These are phyloP conservation scores for Dione juno DNA, from an alignment of 2,888 invertebrate species.

Conservation along the genomic window DNA sequence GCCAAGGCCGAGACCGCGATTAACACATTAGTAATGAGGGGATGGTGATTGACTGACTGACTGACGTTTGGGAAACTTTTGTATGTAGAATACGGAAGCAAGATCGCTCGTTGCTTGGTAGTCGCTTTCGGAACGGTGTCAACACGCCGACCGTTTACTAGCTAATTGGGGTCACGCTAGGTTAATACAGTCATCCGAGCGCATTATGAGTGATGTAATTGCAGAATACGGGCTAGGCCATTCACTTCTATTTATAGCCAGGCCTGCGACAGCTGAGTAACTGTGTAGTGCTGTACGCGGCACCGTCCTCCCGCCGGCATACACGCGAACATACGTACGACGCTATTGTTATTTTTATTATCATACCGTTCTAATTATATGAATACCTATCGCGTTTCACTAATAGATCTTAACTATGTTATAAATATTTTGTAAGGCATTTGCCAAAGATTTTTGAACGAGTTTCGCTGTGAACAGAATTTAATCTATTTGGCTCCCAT, in stretches of 20 bases:
- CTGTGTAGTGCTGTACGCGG: too few relatives aligned
- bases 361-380: slow-evolving; percentile 28
- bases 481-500: slow-evolving; percentile 12
- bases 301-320: too few relatives aligned
- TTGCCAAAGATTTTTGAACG: slow-evolving; percentile 10
- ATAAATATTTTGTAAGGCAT: not conserved
- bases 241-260: slow-evolving; percentile 64
- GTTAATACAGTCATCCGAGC: slow-evolving; percentile 56
- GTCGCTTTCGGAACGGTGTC: slow-evolving; percentile 23
- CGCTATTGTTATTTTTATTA: slow-evolving; percentile 36
- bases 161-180: slow-evolving; percentile 51
- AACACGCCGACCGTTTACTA: slow-evolving; percentile 29
- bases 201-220: slow-evolving; percentile 65
- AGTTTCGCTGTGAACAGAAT: not conserved
- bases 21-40: not conserved
- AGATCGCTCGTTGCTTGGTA: not conserved
- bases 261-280: slow-evolving; percentile 49
- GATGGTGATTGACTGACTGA: not conserved
- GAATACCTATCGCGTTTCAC: slow-evolving; percentile 22
- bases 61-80: not conserved
- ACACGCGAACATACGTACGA: slow-evolving; percentile 24
- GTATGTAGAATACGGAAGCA: not conserved
- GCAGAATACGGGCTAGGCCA: slow-evolving; percentile 57
- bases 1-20: slow-evolving; percentile 2
- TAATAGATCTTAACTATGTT: slow-evolving; percentile 7